Percentiles rank a stretch among this genome's conserved stretches.
Evolutionary conservation across 2,113 vertebrate species (phyloP).

Genomic region (Camarhynchus parvulus): DNA sequence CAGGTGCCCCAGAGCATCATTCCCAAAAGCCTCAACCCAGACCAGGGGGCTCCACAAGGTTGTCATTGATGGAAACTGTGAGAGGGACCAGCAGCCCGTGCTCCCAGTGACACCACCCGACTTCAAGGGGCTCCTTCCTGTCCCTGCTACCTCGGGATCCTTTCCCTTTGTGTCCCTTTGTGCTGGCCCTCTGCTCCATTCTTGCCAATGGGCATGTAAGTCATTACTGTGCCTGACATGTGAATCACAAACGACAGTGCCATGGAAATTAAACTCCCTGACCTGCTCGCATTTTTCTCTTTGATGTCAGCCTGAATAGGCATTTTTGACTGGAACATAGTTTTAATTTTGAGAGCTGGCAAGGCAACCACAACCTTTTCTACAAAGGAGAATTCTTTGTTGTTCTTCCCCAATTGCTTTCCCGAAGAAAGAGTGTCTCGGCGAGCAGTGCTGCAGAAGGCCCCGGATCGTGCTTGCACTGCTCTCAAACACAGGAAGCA

Average conservation of each 20-base stretch:
- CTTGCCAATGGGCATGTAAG: conserved; percentile 71
- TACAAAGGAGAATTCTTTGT: conserved; percentile 19
- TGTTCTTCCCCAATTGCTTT: neutral
- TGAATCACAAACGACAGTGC: conserved; percentile 66
- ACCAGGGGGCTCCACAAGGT: neutral
- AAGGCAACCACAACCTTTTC: conserved; percentile 35
- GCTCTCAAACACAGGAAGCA: neutral
- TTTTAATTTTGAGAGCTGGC: conserved; percentile 60
- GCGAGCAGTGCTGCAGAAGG: neutral
- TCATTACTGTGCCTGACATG: conserved; percentile 38
- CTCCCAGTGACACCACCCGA: neutral
- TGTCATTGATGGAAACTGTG: neutral
- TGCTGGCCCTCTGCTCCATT: conserved; percentile 29
- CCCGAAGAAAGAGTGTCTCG: neutral
- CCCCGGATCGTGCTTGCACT: neutral
- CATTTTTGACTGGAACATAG: conserved; percentile 63
- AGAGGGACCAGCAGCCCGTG: neutral
- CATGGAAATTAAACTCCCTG: conserved; percentile 74
- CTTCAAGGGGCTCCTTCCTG: neutral
- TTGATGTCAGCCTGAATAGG: conserved; percentile 71
- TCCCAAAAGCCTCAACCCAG: neutral
- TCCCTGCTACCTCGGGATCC: neutral
- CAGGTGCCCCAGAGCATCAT: neutral
- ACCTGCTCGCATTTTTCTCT: conserved; percentile 59
- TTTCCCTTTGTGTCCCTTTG: conserved; percentile 17